Percentiles rank a stretch among this genome's conserved stretches.
Conservation (phyloP, 2,888 invertebrate genomes). For the Craniophora ligustri region DNA sequence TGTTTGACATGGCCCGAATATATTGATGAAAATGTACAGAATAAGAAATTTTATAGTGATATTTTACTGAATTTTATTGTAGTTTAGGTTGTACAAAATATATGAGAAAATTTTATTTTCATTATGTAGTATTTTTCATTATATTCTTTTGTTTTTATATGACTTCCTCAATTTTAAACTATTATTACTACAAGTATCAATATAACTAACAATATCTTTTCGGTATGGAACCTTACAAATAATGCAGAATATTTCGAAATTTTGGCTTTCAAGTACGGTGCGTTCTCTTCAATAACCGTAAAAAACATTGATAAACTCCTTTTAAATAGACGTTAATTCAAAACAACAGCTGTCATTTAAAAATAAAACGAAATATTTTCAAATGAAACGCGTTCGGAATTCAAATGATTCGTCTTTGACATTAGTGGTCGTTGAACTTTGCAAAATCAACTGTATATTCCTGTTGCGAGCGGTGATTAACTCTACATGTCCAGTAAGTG, state of each 20-base stretch:
- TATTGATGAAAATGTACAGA: slow-evolving; percentile 34
- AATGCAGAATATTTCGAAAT: too few species aligned
- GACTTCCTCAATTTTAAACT: too few species aligned
- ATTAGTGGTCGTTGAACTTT: slow-evolving; percentile 30
- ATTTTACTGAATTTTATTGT: too few species aligned
- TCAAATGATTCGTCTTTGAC: slow-evolving; percentile 25
- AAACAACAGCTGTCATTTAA: slow-evolving; percentile 45
- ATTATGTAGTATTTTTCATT: too few species aligned
- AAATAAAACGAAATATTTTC: slow-evolving; percentile 25
- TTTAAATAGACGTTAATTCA: slow-evolving; percentile 26
- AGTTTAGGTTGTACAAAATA: too few species aligned
- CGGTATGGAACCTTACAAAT: too few species aligned
- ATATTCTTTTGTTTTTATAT: too few species aligned
- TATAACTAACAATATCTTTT: too few species aligned
- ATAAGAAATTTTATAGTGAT: slow-evolving; percentile 24
- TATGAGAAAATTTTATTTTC: too few species aligned
- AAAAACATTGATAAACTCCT: slow-evolving; percentile 18
- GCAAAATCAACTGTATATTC: slow-evolving; percentile 30
- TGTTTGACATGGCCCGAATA: slow-evolving; percentile 44
- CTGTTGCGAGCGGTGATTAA: slow-evolving; percentile 25
- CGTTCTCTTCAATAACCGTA: background rate
- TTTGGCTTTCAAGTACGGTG: background rate
- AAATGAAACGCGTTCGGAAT: slow-evolving; percentile 24
- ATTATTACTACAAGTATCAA: too few species aligned
- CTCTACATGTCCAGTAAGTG: slow-evolving; percentile 25